A percentile compares a stretch with the other conserved stretches of the same genome.
phyloP scores from a whole-genome alignment of 1,140 invertebrate species.

The Holotrichia oblita region DNA sequence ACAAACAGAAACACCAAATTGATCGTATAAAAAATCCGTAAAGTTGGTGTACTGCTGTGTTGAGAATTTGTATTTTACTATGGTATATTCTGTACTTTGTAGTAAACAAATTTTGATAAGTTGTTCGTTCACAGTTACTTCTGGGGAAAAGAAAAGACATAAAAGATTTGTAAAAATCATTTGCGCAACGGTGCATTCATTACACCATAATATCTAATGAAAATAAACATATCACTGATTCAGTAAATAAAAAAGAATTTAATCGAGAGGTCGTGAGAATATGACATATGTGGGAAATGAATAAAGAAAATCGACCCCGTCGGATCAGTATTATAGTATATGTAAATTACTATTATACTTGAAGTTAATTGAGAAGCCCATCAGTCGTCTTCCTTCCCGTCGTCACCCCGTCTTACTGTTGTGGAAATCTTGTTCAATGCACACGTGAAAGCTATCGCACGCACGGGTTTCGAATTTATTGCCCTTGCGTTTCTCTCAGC shows the following conservation, averaged over 20 bases:
- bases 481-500: background rate
- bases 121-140: too few species aligned
- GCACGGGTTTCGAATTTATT: slow-evolving; percentile 9
- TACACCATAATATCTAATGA: background rate
- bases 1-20: too few species aligned
- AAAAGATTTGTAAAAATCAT: background rate
- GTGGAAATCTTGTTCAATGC: background rate
- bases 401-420: background rate
- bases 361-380: background rate
- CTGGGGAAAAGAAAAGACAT: too few species aligned
- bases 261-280: background rate
- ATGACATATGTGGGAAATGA: background rate
- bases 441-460: background rate
- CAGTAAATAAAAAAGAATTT: background rate
- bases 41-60: too few species aligned
- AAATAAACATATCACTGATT: background rate
- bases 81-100: too few species aligned
- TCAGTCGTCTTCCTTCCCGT: background rate
- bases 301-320: background rate
- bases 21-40: too few species aligned
- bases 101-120: too few species aligned
- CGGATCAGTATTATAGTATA: background rate
- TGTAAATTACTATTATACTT: background rate
- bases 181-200: background rate
- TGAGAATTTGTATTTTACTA: too few species aligned